Evolutionary conservation across 2,888 invertebrate species (phyloP).

Genomic region (Leptothorax acervorum): DNA sequence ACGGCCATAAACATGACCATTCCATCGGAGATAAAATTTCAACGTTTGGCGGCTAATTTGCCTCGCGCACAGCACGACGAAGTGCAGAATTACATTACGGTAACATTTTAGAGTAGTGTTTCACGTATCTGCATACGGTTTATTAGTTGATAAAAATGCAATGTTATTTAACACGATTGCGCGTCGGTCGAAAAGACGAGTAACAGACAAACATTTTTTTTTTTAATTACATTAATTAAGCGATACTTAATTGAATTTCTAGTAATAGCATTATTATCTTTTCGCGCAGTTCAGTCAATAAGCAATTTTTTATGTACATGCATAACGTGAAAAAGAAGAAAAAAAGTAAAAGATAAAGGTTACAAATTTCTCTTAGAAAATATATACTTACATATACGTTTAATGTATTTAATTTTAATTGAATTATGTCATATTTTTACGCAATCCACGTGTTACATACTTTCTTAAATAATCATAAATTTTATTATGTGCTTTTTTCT

Average conservation of each 20-base stretch:
- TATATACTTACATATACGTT: neutral
- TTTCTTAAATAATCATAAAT: neutral
- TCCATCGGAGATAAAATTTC: conserved; percentile 71
- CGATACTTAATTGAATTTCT: neutral
- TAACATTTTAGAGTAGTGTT: conserved; percentile 35
- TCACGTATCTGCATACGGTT: conserved; percentile 16
- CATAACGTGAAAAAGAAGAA: neutral
- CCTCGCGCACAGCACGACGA: conserved; percentile 29
- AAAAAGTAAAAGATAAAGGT: neutral
- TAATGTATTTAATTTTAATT: neutral
- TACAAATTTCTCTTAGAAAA: neutral
- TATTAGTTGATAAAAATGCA: conserved; percentile 38
- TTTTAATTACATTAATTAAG: neutral
- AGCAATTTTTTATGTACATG: neutral
- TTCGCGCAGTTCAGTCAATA: neutral
- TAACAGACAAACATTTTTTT: neutral
- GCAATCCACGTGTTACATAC: neutral
- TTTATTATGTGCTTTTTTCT: neutral
- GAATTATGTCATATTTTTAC: neutral
- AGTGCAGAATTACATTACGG: conserved; percentile 35
- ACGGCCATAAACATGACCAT: conserved; percentile 69
- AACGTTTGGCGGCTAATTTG: conserved; percentile 67
- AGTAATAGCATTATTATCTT: neutral
- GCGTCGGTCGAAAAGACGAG: neutral
- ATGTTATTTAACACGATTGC: neutral